Evolutionary conservation across 2,797 vertebrate species (phyloP).

Genomic region (Coendou prehensilis): DNA sequence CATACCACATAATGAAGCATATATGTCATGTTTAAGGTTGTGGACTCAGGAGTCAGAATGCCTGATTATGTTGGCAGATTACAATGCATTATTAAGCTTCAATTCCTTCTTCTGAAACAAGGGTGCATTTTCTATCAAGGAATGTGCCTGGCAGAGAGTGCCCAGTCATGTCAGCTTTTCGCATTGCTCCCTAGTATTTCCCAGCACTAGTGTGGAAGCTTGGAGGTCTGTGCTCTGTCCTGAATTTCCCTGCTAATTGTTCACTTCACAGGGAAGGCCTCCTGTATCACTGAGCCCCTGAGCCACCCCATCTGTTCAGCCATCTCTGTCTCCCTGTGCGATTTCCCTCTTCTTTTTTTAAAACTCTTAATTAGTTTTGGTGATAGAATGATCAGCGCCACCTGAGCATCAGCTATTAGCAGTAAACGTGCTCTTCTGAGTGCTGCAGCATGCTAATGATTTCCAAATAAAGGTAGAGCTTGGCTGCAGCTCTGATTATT

Average conservation of each 20-base stretch:
- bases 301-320: conserved; percentile 71
- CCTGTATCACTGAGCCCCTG: conserved; percentile 9
- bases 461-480: conserved; percentile 73
- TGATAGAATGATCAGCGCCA: conserved; percentile 76
- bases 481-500: conserved; percentile 71
- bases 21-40: not conserved
- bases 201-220: not conserved
- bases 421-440: conserved; percentile 82
- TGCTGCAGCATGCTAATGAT: conserved; percentile 76
- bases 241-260: conserved; percentile 56
- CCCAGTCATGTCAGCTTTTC: not conserved
- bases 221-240: not conserved
- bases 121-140: not conserved
- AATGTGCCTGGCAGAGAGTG: not conserved
- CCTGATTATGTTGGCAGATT: not conserved
- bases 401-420: conserved; percentile 84
- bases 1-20: not conserved
- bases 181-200: not conserved
- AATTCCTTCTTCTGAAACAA: not conserved
- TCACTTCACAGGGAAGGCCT: conserved; percentile 41
- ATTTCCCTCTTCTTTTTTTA: conserved; percentile 54
- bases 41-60: not conserved
- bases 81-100: not conserved
- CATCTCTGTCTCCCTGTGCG: conserved; percentile 10
- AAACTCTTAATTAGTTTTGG: conserved; percentile 75